Base-by-base conservation (phyloP, 2,113 vertebrate species). In the Pavo muticus region DNA sequence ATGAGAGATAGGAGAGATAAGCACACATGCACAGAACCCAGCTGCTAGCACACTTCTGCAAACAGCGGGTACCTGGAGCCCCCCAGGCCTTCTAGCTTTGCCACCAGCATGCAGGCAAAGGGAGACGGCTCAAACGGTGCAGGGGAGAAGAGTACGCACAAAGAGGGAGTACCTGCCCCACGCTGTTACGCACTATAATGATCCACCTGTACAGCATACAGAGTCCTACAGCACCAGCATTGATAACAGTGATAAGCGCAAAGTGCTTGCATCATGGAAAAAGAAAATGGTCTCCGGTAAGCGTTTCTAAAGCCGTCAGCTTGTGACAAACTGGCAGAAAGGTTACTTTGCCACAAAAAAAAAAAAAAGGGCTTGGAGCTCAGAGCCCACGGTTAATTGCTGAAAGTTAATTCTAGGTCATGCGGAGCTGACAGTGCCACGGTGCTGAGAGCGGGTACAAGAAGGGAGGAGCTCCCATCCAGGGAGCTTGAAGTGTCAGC, bases 231-330 rank as follows among this genome's bases (percentile, higher is more conserved):
- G 84, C 87, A 91, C 60, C 59, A 47, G 88, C 80, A 76, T 93
- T 95, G 96, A 97, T 97, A 97, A 96, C 96, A 14, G 96, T 93
- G 96, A 98, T 98, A 97, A 98, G 92, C 88, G 48, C 93, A 97
- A 98, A 97, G 81, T 97, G 97, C 97, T 97, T 98, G 95, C 98
- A 98, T 98, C 98, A 98, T 97, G 98, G 98, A 98, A 98, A 98
- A 98, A 35, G 35, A 91, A 97, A 91, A 95, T 88, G 84, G 84
- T 85, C 84, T 75, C 84, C 84, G 30, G 90, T 73, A 89, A 97
- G 96, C 88, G 7, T 81, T 98, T 97, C 96, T 95, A n/a, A 96
- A 98, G 96, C 93, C 92, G 95, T 96, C 96, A 97, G 97, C 97
- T 96, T 97, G 97, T 98, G 97, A 97, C 96, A 97, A 98, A 96